phyloP scores from a whole-genome alignment of 2,888 invertebrate species.

The Nasonia oneida region DNA sequence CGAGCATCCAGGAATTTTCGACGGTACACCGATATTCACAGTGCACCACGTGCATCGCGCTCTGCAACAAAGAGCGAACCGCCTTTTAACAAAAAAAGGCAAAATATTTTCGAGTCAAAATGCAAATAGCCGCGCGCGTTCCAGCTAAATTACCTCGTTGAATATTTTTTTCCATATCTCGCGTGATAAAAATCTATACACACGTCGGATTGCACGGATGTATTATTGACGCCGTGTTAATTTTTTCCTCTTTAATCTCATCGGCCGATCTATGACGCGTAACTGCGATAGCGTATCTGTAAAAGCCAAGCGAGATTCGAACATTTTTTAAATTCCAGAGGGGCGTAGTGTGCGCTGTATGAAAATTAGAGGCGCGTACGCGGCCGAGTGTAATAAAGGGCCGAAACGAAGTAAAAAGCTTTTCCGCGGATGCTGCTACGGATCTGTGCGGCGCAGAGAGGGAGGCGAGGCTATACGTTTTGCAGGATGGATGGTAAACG shows the following conservation, averaged over 20 bases:
- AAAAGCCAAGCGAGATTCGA: neutral
- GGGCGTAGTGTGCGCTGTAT: too few relatives aligned
- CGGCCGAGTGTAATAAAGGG: neutral
- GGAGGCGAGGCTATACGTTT: neutral
- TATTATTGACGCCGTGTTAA: constrained; percentile 41
- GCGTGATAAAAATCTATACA: constrained; percentile 20
- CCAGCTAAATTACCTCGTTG: constrained; percentile 13
- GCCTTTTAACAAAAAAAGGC: neutral
- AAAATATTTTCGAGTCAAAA: constrained; percentile 42
- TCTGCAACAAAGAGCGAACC: too few relatives aligned
- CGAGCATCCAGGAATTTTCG: neutral
- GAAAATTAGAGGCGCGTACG: neutral
- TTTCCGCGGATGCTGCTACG: neutral
- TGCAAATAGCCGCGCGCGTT: constrained; percentile 18
- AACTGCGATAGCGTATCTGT: constrained; percentile 9
- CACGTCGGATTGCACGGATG: constrained; percentile 13
- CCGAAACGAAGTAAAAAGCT: neutral
- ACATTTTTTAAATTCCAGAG: neutral
- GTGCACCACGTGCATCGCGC: neutral
- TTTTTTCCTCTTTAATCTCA: constrained; percentile 22
- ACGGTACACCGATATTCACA: neutral
- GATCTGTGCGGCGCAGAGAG: neutral
- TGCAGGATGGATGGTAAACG: neutral
- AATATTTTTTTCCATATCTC: constrained; percentile 7
- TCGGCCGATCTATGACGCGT: constrained; percentile 8